Percentiles rank a stretch among this genome's conserved stretches.
phyloP scores from a whole-genome alignment of 1,140 invertebrate species.

The Druon quercuslanigerum region DNA sequence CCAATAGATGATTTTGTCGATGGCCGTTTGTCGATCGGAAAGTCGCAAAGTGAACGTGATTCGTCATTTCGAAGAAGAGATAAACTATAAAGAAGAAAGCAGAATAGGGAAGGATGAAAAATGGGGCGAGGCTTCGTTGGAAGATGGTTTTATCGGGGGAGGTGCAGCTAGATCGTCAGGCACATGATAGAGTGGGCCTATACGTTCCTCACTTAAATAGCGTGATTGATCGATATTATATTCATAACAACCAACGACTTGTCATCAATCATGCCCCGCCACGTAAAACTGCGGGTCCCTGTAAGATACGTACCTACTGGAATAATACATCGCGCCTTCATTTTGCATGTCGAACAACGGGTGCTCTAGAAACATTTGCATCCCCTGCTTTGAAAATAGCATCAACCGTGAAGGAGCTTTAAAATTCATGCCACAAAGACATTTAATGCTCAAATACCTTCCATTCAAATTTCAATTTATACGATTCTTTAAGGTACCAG shows the following conservation, averaged over 20 bases:
- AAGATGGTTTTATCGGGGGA: conserved; percentile 50
- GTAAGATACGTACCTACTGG: conserved; percentile 63
- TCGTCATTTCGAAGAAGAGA: conserved; percentile 35
- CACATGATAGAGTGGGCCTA: conserved; percentile 70
- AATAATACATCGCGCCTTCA: conserved; percentile 65
- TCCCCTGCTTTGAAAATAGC: conserved; percentile 9
- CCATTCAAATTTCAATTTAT: not conserved
- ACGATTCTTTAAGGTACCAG: not conserved
- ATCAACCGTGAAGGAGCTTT: not conserved
- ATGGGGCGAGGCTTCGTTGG: conserved; percentile 54
- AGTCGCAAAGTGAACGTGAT: conserved; percentile 35
- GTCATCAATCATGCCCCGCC: conserved; percentile 71
- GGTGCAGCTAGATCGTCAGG: conserved; percentile 31
- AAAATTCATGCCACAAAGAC: not conserved
- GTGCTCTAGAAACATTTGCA: conserved; percentile 57
- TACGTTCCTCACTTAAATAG: conserved; percentile 71
- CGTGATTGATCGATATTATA: conserved; percentile 75
- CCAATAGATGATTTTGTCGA: conserved; percentile 28
- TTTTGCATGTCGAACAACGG: conserved; percentile 55
- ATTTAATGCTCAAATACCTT: not conserved
- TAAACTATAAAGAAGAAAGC: not conserved
- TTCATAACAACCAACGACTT: conserved; percentile 73
- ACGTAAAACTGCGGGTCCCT: conserved; percentile 58
- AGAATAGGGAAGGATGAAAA: conserved; percentile 54
- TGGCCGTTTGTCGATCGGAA: conserved; percentile 33